Conservation (phyloP, 2,113 vertebrate species). For the Tetrax tetrax region DNA sequence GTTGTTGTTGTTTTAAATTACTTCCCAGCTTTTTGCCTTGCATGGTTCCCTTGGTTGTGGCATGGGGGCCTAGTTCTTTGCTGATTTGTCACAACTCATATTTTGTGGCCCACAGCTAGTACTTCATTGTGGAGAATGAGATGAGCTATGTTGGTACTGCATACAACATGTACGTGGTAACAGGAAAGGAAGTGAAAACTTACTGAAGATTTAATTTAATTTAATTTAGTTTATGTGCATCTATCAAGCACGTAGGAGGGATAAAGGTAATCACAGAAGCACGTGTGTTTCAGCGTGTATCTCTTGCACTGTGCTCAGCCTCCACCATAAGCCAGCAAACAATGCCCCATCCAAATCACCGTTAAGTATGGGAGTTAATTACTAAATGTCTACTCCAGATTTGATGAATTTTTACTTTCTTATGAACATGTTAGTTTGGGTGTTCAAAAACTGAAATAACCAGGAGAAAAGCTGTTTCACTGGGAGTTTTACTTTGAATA, state of each 20-base stretch:
- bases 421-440: background rate
- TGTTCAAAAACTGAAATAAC: background rate
- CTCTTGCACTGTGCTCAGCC: background rate
- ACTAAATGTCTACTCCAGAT: background rate
- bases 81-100: background rate
- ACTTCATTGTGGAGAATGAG: background rate
- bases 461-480: background rate
- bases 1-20: background rate
- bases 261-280: background rate
- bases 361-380: background rate
- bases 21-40: background rate
- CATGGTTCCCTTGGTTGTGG: background rate
- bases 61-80: background rate
- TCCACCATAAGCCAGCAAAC: background rate
- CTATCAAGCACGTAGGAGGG: background rate
- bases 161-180: background rate
- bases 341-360: background rate
- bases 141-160: background rate
- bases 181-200: background rate
- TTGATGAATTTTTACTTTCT: background rate
- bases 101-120: background rate
- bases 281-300: rapidly evolving
- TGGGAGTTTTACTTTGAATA: background rate
- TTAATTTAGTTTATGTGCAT: too few relatives aligned
- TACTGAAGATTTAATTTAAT: background rate